These are phyloP conservation scores for Eonycteris spelaea DNA, from an alignment of 2,113 vertebrate species.

Conservation along the genomic window DNA sequence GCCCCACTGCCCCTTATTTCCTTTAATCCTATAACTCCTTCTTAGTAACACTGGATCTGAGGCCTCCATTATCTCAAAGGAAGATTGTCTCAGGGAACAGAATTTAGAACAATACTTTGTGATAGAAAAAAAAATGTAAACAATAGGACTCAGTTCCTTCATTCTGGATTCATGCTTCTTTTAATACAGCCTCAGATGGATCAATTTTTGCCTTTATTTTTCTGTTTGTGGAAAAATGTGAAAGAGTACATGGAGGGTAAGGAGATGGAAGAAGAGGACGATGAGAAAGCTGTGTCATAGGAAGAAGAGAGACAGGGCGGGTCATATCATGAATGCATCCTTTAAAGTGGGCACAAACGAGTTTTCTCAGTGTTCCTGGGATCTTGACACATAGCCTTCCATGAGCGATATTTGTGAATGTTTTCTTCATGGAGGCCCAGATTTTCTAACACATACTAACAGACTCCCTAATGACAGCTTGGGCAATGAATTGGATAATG, in stretches of 20 bases:
- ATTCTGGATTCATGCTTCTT: not conserved
- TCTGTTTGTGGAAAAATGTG: not conserved
- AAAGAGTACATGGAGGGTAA: not conserved
- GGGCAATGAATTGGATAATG: not conserved
- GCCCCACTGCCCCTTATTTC: not conserved
- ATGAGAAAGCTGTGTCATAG: not conserved
- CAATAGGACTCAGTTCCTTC: not conserved
- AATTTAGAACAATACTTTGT: not conserved
- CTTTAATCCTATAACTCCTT: not conserved
- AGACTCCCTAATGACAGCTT: conserved; percentile 31
- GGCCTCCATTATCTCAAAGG: not conserved
- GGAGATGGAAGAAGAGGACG: not conserved
- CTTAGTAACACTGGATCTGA: not conserved
- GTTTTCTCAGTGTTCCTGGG: not conserved
- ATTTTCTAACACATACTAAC: not conserved
- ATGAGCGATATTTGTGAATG: not conserved
- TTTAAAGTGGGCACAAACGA: not conserved
- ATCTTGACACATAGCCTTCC: not conserved
- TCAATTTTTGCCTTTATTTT: not conserved
- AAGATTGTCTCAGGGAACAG: not conserved
- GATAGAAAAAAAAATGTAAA: not conserved
- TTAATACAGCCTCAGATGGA: not conserved
- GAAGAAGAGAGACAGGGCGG: not conserved
- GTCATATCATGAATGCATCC: fast-evolving
- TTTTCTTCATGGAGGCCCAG: not conserved